Percentiles rank a stretch among this genome's conserved stretches.
Conservation (phyloP, 1,140 invertebrate species). For the Drosophila chauvacae region DNA sequence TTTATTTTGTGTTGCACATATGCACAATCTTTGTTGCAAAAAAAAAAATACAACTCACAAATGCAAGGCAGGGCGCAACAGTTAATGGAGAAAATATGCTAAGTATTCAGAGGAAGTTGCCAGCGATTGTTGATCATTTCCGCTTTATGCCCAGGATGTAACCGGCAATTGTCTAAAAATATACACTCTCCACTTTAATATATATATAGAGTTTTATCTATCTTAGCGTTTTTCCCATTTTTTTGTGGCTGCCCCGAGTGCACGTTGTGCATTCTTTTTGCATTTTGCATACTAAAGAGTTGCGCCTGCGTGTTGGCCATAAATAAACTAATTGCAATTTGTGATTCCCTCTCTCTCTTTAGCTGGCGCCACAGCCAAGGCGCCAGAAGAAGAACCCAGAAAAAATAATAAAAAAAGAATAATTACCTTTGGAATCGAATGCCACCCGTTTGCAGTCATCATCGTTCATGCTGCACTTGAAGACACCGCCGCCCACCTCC, state of each 20-base stretch:
- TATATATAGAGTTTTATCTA: neutral
- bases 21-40: slow-evolving; percentile 15
- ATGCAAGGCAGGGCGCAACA: slow-evolving; percentile 1
- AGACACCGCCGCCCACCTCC: slow-evolving; percentile 90
- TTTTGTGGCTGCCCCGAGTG: neutral
- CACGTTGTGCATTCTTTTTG: slow-evolving; percentile 32
- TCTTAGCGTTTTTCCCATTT: slow-evolving; percentile 1
- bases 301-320: slow-evolving; percentile 71
- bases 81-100: slow-evolving; percentile 50
- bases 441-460: slow-evolving; percentile 88
- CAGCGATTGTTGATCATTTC: slow-evolving; percentile 64
- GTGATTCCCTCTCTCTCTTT: slow-evolving; percentile 38
- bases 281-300: slow-evolving; percentile 67
- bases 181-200: slow-evolving; percentile 24
- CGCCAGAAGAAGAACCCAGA: neutral
- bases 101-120: slow-evolving; percentile 18
- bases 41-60: slow-evolving; percentile 18
- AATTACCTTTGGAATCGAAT: slow-evolving; percentile 90
- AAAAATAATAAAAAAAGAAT: neutral
- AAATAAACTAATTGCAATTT: slow-evolving; percentile 76
- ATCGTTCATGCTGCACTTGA: slow-evolving; percentile 88
- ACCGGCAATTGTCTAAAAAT: slow-evolving; percentile 47
- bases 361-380: slow-evolving; percentile 54
- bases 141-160: slow-evolving; percentile 71
- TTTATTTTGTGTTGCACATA: neutral